Evolutionary conservation across 2,888 invertebrate species (phyloP).

Genomic region (Diarsia dahlii): DNA sequence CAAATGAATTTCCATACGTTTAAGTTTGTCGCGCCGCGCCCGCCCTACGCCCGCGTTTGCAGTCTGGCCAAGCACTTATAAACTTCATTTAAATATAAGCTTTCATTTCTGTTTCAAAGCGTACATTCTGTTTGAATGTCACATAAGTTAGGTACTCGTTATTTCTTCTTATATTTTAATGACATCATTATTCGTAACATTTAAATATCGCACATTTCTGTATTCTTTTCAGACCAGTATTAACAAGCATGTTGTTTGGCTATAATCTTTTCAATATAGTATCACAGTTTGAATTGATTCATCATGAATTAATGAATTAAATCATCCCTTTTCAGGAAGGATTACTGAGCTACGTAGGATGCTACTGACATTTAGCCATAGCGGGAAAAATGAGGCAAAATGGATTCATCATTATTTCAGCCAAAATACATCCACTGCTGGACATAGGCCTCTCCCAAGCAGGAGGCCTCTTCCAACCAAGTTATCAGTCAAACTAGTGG

Average conservation of each 20-base stretch:
- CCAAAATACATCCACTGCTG: too few species aligned
- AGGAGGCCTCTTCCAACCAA: too few species aligned
- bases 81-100: not conserved
- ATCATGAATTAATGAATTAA: not conserved
- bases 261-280: not conserved
- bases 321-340: not conserved
- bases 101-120: not conserved
- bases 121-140: slow-evolving; percentile 11
- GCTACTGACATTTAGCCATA: not conserved
- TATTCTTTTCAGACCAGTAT: not conserved
- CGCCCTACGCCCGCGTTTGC: too few species aligned
- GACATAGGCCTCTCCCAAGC: too few species aligned
- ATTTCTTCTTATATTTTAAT: not conserved
- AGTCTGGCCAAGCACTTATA: too few species aligned
- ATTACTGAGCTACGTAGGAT: not conserved
- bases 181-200: slow-evolving; percentile 5
- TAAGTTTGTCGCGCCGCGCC: too few species aligned
- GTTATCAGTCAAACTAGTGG: too few species aligned
- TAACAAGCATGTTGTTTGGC: not conserved
- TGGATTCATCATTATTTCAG: too few species aligned
- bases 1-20: too few species aligned
- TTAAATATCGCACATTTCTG: not conserved
- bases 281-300: not conserved
- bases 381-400: not conserved
- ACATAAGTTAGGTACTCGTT: not conserved